Evolutionary conservation across 2,797 vertebrate species (phyloP), one percentile per base, ranked within the genome.

Genomic region (Scomberomorus guttatus): DNA sequence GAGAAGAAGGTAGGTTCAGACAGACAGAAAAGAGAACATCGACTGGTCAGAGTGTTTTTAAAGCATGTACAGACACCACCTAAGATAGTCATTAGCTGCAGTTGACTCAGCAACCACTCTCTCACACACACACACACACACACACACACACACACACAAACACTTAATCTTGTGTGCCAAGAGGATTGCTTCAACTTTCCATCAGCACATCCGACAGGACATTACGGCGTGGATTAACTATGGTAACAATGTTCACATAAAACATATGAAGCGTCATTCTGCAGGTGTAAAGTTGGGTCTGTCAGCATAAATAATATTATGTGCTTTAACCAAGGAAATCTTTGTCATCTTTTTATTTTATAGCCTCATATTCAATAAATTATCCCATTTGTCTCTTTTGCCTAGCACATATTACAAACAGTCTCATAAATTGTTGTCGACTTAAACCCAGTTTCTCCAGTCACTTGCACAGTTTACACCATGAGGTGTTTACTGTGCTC

Each of bases 151-250:
- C 64, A 72, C 65, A 70, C 69, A 46, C 82, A 59, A 86, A 88
- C 85, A 80, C 79, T 71, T 76, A 77, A 74, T 81, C 57, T 60
- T 32, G 64, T 50, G 39, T 25, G 8, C 24, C 29, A 68, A 85
- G 46, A 81, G 77, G 76, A 85, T 82, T 72, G 76, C 51, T 75
- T 70, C 25, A 77, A 80, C 76, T 87, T 90, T 87, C 88, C 87
- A 73, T 89, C 69, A 89, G 81, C 75, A 81, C 76, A 82, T 70
- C 69, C 46, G 18, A 72, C 69, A 79, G 62, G 69, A 84, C 61
- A 80, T 79, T 67, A 78, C 22, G 15, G 51, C 54, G 18, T 50
- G 68, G 84, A 89, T 89, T 88, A 89, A 60, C 48, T 56, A 51
- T 10, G 3, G 58, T 69, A 69, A 75, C 29, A 13, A 48, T 63